A percentile compares a stretch with the other conserved stretches of the same genome.
phyloP scores from a whole-genome alignment of 2,888 invertebrate genomes.

The Idaea straminata region DNA sequence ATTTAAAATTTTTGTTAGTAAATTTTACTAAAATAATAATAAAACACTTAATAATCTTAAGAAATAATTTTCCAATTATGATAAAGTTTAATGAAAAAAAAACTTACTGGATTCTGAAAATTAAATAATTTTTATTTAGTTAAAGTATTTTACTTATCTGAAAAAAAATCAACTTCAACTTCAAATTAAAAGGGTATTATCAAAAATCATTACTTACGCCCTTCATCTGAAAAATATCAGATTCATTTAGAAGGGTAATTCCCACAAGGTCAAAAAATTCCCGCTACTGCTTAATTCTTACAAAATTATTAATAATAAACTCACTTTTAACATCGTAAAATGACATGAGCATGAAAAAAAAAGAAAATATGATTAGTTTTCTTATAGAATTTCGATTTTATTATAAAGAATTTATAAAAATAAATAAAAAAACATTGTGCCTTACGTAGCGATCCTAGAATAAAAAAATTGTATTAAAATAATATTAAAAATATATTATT shows the following conservation, averaged over 20 bases:
- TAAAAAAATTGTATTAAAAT: no score
- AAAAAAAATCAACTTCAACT: not conserved
- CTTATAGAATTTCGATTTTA: no score
- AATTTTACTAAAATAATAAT: no score
- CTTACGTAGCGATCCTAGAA: no score
- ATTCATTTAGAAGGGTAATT: not conserved
- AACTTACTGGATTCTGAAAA: slow-evolving; percentile 6
- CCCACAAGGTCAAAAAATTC: no score
- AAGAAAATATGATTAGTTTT: not conserved
- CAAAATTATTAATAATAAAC: not conserved
- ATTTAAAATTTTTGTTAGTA: no score
- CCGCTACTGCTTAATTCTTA: no score
- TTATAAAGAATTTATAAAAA: no score
- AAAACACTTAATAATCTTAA: no score
- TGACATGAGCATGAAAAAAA: not conserved
- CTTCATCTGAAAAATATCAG: slow-evolving; percentile 8
- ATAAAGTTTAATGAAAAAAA: not conserved
- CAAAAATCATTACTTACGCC: slow-evolving; percentile 10
- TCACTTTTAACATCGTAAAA: not conserved
- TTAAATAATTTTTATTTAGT: slow-evolving; percentile 6
- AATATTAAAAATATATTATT: no score
- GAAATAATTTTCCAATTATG: no score
- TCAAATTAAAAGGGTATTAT: slow-evolving; percentile 9
- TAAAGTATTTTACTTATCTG: not conserved
- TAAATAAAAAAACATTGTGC: no score